Percentiles rank a stretch among this genome's conserved stretches.
Conservation (phyloP, 2,797 vertebrate genomes). For the Graptemys geographica region DNA sequence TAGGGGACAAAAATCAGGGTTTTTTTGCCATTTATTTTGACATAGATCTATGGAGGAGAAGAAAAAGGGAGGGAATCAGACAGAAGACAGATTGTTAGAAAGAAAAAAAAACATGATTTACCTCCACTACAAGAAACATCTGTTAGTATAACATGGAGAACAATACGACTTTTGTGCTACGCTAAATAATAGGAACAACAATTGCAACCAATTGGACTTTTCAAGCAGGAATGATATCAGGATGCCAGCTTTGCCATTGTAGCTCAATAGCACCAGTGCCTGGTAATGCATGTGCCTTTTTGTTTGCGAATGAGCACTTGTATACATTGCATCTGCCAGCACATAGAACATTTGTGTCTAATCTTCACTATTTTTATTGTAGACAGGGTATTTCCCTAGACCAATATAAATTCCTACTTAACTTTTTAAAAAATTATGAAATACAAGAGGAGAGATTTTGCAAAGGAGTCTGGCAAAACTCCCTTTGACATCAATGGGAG, state of each 20-base stretch:
- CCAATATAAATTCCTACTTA: background rate
- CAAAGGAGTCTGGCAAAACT: background rate
- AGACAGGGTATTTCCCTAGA: background rate
- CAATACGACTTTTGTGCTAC: constrained; percentile 24
- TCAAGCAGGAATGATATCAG: background rate
- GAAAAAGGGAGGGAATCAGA: background rate
- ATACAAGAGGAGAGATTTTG: constrained; percentile 30
- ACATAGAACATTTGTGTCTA: background rate
- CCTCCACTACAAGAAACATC: background rate
- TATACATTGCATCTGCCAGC: background rate
- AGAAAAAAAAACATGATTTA: constrained; percentile 8
- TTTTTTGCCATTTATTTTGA: background rate
- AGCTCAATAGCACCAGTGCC: constrained; percentile 11
- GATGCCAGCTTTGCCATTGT: constrained; percentile 20
- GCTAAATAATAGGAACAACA: constrained; percentile 41
- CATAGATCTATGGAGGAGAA: background rate
- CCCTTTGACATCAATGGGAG: background rate
- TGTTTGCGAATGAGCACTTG: background rate
- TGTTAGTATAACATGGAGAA: background rate
- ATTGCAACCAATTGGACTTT: constrained; percentile 53
- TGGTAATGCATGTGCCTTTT: accelerated
- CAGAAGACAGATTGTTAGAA: background rate
- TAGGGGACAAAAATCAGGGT: background rate
- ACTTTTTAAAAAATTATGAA: background rate
- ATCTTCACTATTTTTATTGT: background rate